Conservation (phyloP, 1,140 invertebrate species). For the Dendrolimus kikuchii region DNA sequence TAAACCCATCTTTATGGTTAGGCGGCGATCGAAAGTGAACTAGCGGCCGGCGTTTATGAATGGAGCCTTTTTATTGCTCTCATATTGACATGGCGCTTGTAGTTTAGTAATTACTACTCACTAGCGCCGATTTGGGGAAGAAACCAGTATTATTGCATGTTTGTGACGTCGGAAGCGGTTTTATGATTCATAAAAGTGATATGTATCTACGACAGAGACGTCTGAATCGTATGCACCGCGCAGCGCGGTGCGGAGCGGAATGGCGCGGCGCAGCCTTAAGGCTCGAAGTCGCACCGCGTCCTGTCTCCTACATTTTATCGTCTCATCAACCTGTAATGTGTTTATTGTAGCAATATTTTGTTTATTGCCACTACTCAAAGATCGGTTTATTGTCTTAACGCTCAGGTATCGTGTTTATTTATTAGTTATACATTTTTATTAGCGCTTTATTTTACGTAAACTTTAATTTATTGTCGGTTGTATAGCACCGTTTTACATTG, state of each 20-base stretch:
- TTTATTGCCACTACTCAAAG: conserved; percentile 64
- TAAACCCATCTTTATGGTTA: conserved; percentile 66
- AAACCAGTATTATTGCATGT: conserved; percentile 58
- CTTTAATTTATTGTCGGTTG: conserved; percentile 69
- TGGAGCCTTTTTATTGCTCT: conserved; percentile 62
- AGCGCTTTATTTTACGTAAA: conserved; percentile 70
- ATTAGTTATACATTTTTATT: conserved; percentile 73
- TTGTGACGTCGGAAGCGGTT: conserved; percentile 47
- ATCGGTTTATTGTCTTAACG: conserved; percentile 67
- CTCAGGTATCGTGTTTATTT: conserved; percentile 71
- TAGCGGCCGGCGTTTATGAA: conserved; percentile 54
- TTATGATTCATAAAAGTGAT: conserved; percentile 68
- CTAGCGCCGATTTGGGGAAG: conserved; percentile 52
- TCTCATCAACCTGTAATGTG: conserved; percentile 64
- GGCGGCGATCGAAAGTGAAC: conserved; percentile 59
- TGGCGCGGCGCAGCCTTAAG: conserved; percentile 4
- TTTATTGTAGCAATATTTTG: conserved; percentile 70
- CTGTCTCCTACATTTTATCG: conserved; percentile 33
- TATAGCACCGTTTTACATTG: conserved; percentile 68
- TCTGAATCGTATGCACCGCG: conserved; percentile 31
- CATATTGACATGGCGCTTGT: conserved; percentile 55
- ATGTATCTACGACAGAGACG: conserved; percentile 34
- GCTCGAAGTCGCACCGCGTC: conserved; percentile 24
- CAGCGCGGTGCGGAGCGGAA: conserved; percentile 16
- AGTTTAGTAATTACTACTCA: conserved; percentile 56